Conservation (phyloP, 2,113 vertebrate genomes). For the Columba janthina region DNA sequence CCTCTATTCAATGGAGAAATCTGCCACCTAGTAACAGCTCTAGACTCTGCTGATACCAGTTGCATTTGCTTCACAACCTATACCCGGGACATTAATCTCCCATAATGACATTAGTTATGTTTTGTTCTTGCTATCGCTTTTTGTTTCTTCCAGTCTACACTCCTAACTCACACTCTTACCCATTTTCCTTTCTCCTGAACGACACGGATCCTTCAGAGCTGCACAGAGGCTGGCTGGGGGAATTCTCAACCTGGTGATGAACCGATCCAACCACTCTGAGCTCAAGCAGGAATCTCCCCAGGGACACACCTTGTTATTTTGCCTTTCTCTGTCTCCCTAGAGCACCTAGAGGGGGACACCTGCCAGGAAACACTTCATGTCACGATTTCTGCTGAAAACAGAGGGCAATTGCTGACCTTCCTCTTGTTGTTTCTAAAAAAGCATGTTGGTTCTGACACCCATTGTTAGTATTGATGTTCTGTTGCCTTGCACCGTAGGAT, state of each 20-base stretch:
- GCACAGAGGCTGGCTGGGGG: background rate
- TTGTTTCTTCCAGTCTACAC: background rate
- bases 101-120: fast-evolving
- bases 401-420: constrained; percentile 8
- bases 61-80: background rate
- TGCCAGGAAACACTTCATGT: constrained; percentile 19
- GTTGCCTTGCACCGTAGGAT: background rate
- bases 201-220: background rate
- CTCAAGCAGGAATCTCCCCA: constrained; percentile 35
- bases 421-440: background rate
- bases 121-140: background rate
- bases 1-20: background rate
- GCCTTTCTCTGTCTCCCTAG: constrained; percentile 21
- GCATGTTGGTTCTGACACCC: background rate
- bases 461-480: background rate
- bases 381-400: constrained; percentile 33
- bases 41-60: background rate
- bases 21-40: background rate
- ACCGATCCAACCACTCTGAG: background rate
- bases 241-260: constrained; percentile 19
- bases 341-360: background rate
- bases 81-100: background rate
- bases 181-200: background rate
- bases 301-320: constrained; percentile 40
- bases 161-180: background rate